Evolutionary conservation across 2,113 vertebrate species (phyloP).

Genomic region (Nannospalax galili): DNA sequence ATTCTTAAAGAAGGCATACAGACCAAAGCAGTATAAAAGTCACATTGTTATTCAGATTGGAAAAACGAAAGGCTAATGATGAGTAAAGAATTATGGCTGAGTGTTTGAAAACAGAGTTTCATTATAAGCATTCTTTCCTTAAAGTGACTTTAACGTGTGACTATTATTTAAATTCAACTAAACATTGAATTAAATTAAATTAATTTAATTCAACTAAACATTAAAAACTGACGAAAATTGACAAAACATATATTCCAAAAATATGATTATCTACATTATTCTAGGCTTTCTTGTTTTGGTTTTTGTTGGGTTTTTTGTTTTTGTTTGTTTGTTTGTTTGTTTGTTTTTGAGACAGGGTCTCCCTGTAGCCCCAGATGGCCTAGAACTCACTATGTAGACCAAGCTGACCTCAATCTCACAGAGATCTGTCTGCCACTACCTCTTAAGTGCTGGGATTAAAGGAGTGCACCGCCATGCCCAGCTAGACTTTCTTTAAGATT

Average conservation of each 20-base stretch:
- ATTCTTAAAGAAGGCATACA: background rate
- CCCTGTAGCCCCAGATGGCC: too few species aligned
- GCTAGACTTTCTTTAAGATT: background rate
- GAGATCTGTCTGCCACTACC: too few species aligned
- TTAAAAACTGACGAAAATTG: background rate
- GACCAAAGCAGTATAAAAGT: background rate
- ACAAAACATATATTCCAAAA: background rate
- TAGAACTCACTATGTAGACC: too few species aligned
- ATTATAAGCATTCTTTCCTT: background rate
- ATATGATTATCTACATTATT: background rate
- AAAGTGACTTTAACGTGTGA: background rate
- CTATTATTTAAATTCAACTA: background rate
- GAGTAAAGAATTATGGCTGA: background rate
- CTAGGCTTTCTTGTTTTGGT: background rate
- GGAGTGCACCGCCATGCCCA: too few species aligned
- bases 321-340: too few species aligned
- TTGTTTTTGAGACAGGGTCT: too few species aligned
- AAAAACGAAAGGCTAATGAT: background rate
- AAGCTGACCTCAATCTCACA: too few species aligned
- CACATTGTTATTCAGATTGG: background rate
- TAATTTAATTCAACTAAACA: conserved; percentile 40
- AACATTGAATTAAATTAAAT: too few species aligned
- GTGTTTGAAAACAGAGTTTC: background rate
- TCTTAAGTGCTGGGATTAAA: too few species aligned
- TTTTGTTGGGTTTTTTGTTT: too few species aligned